Evolutionary conservation across 64 coral and sea anemone genomes (phyloP).

Genomic region (Trachythela sp.): DNA sequence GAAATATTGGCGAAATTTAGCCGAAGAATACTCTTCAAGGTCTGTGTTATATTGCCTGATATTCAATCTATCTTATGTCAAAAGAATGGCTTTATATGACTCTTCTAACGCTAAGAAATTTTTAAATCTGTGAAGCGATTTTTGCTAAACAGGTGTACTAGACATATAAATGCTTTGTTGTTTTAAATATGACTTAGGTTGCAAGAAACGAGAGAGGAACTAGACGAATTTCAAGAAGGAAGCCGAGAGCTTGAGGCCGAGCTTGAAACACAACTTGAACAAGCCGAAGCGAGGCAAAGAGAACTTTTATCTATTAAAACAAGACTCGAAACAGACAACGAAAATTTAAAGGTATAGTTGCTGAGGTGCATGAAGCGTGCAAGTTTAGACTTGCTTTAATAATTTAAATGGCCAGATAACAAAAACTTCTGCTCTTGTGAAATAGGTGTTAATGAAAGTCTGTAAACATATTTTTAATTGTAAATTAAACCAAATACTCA

Average conservation of each 20-base stretch:
- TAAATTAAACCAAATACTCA: not conserved
- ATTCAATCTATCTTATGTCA: not conserved
- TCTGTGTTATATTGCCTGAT: slow-evolving; percentile 38
- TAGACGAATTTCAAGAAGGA: slow-evolving; percentile 99
- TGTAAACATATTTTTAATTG: not conserved
- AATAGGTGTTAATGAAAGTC: not conserved
- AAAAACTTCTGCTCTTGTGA: too few relatives aligned
- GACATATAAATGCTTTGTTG: slow-evolving; percentile 17
- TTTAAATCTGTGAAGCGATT: too few relatives aligned
- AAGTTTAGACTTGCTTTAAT: not conserved
- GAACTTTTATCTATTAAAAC: slow-evolving; percentile 90
- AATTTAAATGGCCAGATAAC: not conserved
- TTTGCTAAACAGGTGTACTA: slow-evolving; percentile 11
- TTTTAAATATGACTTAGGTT: slow-evolving; percentile 61
- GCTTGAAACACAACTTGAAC: slow-evolving; percentile 93
- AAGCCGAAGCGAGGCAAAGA: slow-evolving; percentile 94
- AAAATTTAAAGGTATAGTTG: slow-evolving; percentile 82
- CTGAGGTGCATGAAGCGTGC: not conserved
- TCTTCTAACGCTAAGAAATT: not conserved
- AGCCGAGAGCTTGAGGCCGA: slow-evolving; percentile 96
- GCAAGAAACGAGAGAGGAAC: slow-evolving; percentile 99
- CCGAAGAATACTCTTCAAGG: slow-evolving; percentile 91
- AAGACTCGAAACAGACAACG: slow-evolving; percentile 90
- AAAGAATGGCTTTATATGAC: not conserved
- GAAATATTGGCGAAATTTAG: slow-evolving; percentile 91